Percentiles rank a stretch among this genome's conserved stretches.
phyloP scores from a whole-genome alignment of 2,113 vertebrate genomes.

The Diadophis punctatus region DNA sequence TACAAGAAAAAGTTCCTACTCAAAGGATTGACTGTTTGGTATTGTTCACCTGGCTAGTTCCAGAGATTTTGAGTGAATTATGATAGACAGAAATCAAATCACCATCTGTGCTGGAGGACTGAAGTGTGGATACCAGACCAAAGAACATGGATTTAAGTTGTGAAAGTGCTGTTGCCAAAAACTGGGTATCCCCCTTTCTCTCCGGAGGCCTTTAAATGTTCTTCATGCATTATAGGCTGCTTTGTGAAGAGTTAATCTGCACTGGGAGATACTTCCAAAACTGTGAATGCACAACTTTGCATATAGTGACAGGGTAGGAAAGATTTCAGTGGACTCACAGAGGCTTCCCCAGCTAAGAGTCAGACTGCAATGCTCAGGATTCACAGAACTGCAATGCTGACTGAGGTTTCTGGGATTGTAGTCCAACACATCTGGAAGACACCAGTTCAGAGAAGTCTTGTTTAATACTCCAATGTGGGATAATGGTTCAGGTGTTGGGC shows the following conservation, averaged over 20 bases:
- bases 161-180: background rate
- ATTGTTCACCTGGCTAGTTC: background rate
- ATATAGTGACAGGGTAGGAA: background rate
- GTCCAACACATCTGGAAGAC: background rate
- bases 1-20: background rate
- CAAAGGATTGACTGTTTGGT: background rate
- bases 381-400: background rate
- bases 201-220: background rate
- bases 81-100: background rate
- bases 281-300: background rate
- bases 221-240: background rate
- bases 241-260: background rate
- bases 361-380: background rate
- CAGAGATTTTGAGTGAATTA: background rate
- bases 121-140: background rate
- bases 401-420: background rate
- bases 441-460: background rate
- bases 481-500: background rate
- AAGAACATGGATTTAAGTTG: background rate
- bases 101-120: background rate
- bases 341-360: background rate
- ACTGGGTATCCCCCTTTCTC: background rate
- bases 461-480: background rate
- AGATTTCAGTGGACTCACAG: background rate
- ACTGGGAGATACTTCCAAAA: background rate